Conservation (phyloP, 2,797 vertebrate species). For the Cephalopachus bancanus region DNA sequence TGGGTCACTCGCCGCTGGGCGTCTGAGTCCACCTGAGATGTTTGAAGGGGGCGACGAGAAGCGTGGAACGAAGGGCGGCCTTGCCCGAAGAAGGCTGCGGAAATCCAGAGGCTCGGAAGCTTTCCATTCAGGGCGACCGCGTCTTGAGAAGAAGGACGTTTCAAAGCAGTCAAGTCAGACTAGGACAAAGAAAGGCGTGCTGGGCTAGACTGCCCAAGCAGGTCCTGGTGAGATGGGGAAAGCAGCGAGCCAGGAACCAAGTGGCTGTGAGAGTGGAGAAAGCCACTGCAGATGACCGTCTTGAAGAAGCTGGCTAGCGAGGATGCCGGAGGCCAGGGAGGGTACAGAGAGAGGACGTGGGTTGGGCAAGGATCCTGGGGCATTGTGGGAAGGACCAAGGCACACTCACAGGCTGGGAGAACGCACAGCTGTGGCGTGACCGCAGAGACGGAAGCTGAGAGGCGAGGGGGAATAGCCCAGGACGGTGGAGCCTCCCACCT, state of each 20-base stretch:
- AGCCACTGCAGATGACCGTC: not conserved
- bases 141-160: not conserved
- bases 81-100: not conserved
- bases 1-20: not conserved
- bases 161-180: not conserved
- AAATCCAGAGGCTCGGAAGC: not conserved
- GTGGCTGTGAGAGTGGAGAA: too few relatives aligned
- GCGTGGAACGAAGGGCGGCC: not conserved
- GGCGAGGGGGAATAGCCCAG: not conserved
- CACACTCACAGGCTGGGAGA: too few relatives aligned
- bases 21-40: not conserved
- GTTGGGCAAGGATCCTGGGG: not conserved
- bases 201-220: too few relatives aligned
- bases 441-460: accelerated
- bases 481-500: not conserved
- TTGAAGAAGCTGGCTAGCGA: not conserved
- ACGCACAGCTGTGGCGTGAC: not conserved
- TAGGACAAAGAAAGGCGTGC: not conserved
- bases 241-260: not conserved
- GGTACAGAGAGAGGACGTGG: not conserved
- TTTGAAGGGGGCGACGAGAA: not conserved
- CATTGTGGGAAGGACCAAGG: not conserved
- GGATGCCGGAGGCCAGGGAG: not conserved
- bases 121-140: too few relatives aligned
- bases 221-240: not conserved